A percentile compares a stretch with the other conserved stretches of the same genome.
Conservation (phyloP, 2,113 vertebrate species). For the Suricata suricatta region DNA sequence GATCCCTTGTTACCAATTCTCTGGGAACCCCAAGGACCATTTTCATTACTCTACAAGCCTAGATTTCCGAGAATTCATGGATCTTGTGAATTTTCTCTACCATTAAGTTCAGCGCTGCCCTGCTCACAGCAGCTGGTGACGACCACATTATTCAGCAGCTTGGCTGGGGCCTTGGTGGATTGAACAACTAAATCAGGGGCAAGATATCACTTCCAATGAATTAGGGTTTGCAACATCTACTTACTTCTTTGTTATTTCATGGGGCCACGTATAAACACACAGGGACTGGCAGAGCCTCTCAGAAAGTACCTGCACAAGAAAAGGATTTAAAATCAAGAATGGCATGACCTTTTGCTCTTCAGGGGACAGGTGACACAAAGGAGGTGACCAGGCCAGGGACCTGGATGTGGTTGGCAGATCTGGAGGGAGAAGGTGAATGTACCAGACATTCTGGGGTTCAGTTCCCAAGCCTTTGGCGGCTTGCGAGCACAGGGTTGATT, state of each 20-base stretch:
- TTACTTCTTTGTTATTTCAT: neutral
- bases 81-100: neutral
- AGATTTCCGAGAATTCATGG: neutral
- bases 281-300: neutral
- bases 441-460: neutral
- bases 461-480: neutral
- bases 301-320: neutral
- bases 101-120: neutral
- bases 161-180: neutral
- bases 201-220: neutral
- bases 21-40: rapidly evolving
- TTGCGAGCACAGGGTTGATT: no score
- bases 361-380: rapidly evolving
- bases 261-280: neutral
- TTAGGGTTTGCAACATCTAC: neutral
- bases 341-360: neutral
- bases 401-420: rapidly evolving
- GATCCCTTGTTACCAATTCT: neutral
- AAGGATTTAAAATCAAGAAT: neutral
- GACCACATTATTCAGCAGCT: no score
- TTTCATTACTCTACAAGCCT: neutral
- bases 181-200: neutral
- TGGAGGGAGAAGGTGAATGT: neutral
- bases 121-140: neutral
- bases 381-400: neutral